Conservation (phyloP, 2,888 invertebrate genomes). For the Anaspis maculata region DNA sequence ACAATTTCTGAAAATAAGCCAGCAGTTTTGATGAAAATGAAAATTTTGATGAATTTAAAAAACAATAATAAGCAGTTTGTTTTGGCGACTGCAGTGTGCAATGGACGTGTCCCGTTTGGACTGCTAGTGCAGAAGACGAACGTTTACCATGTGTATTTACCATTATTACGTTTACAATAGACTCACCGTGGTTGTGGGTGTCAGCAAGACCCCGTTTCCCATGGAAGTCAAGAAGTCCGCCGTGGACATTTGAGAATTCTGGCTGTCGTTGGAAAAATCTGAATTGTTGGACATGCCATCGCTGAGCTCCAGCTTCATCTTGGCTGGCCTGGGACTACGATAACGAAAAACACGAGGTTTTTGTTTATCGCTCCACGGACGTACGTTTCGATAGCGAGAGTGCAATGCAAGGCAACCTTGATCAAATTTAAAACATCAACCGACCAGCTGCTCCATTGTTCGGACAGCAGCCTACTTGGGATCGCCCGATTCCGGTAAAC, state of each 20-base stretch:
- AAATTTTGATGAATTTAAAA: too few species aligned
- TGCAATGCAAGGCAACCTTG: slow-evolving; percentile 28
- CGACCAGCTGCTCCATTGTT: slow-evolving; percentile 10
- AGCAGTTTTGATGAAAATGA: too few species aligned
- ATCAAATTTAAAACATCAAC: slow-evolving; percentile 6
- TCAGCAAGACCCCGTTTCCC: slow-evolving; percentile 32
- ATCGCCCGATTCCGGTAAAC: slow-evolving; percentile 12
- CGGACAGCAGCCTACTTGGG: too few species aligned
- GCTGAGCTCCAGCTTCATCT: slow-evolving; percentile 40
- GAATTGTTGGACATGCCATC: slow-evolving; percentile 40
- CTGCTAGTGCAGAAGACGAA: too few species aligned
- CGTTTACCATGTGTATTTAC: too few species aligned
- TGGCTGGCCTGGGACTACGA: too few species aligned
- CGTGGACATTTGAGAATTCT: slow-evolving; percentile 39
- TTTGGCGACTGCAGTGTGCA: too few species aligned
- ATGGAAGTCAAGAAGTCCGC: slow-evolving; percentile 35
- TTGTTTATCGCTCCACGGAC: slow-evolving; percentile 11
- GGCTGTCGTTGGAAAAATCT: slow-evolving; percentile 41
- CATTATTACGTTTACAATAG: too few species aligned
- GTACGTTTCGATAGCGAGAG: slow-evolving; percentile 16
- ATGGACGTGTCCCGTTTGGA: too few species aligned
- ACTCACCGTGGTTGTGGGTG: slow-evolving; percentile 34
- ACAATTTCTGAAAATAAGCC: too few species aligned
- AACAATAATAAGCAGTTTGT: too few species aligned
- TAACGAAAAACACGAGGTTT: not conserved